Conservation (phyloP, 2,113 vertebrate genomes). For the Theristicus caerulescens region DNA sequence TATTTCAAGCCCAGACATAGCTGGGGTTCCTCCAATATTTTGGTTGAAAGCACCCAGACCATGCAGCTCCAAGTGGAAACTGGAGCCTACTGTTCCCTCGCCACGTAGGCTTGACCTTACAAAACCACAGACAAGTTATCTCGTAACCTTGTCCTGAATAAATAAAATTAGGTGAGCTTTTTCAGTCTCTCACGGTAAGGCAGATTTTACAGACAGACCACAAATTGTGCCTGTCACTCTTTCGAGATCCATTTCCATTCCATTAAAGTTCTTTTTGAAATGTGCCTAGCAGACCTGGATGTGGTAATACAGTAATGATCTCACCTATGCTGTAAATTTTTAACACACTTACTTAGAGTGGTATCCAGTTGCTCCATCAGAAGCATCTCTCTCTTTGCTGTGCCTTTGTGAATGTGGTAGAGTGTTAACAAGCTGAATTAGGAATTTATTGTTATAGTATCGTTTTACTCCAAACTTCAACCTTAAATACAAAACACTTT, state of each 20-base stretch:
- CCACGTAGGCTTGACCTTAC: neutral
- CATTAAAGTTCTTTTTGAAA: conserved; percentile 7
- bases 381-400: neutral
- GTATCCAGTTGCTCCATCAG: neutral
- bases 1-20: neutral
- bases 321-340: conserved; percentile 18
- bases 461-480: conserved; percentile 47
- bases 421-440: neutral
- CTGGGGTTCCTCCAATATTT: neutral
- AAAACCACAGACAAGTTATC: conserved; percentile 34
- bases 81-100: neutral
- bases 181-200: neutral
- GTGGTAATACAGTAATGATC: neutral
- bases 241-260: conserved; percentile 9
- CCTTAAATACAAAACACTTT: conserved; percentile 44
- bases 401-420: neutral
- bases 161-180: conserved; percentile 26
- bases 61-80: neutral
- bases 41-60: neutral
- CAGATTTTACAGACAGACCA: conserved; percentile 18
- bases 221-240: neutral
- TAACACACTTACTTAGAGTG: neutral
- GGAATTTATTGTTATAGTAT: conserved; percentile 54
- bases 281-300: conserved; percentile 5
- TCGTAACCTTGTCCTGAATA: neutral